Conservation (phyloP, 1,140 invertebrate species). For the Leptoteleia sp. region DNA sequence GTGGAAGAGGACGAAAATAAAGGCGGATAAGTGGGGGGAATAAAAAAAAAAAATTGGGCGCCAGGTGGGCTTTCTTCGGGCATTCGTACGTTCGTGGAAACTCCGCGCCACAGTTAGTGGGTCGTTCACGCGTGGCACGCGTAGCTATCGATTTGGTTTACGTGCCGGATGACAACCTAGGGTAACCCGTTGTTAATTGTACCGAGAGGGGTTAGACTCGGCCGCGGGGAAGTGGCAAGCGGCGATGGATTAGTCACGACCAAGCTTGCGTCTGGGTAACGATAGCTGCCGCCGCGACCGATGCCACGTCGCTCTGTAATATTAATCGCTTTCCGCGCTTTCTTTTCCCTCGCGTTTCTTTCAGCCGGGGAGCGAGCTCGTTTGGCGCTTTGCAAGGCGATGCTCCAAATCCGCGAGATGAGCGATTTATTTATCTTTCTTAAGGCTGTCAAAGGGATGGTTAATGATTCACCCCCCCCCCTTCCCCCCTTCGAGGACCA, state of each 20-base stretch:
- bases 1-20: no score
- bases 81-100: conserved; percentile 46
- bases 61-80: conserved; percentile 40
- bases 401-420: conserved; percentile 20
- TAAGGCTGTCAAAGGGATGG: conserved; percentile 2
- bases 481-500: not conserved
- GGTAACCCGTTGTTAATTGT: conserved; percentile 75
- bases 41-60: conserved; percentile 3
- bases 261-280: conserved; percentile 76
- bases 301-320: conserved; percentile 45
- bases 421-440: conserved; percentile 37
- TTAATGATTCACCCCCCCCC: no score
- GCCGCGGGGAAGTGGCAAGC: conserved; percentile 75
- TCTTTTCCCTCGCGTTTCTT: conserved; percentile 47
- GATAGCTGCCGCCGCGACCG: conserved; percentile 76
- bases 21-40: not conserved
- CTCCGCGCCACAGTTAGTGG: conserved; percentile 64
- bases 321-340: conserved; percentile 52
- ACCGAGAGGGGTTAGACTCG: conserved; percentile 67
- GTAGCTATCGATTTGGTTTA: conserved; percentile 76
- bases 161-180: conserved; percentile 75
- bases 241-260: conserved; percentile 77
- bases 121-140: conserved; percentile 73
- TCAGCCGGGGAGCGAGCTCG: not conserved
- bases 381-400: conserved; percentile 2